phyloP scores from a whole-genome alignment of 2,888 invertebrate genomes.

The Nomada ruficornis region DNA sequence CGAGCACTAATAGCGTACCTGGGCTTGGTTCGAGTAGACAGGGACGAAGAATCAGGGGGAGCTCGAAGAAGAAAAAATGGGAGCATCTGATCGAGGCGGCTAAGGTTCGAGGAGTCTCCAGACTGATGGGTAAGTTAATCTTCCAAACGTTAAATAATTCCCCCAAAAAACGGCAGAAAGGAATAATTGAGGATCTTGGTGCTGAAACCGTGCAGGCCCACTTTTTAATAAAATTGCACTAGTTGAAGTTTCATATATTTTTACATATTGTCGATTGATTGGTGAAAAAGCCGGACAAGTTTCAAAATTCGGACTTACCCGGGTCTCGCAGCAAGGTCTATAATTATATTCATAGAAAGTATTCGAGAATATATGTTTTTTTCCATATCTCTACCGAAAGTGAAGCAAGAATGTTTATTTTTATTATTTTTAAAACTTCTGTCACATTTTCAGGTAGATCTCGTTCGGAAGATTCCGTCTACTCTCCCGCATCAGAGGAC shows the following conservation, averaged over 20 bases:
- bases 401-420: not conserved
- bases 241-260: no score
- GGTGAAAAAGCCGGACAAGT: no score
- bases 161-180: no score
- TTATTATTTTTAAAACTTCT: not conserved
- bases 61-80: constrained; percentile 91
- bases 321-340: no score
- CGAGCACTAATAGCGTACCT: constrained; percentile 81
- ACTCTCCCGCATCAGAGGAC: constrained; percentile 88
- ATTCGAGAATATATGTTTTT: no score
- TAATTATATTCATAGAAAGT: no score
- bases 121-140: constrained; percentile 88
- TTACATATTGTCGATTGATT: no score
- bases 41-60: constrained; percentile 70
- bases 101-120: constrained; percentile 90
- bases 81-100: constrained; percentile 95
- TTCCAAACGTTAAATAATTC: not conserved
- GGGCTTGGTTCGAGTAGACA: constrained; percentile 75
- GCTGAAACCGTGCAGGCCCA: no score
- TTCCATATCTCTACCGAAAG: no score
- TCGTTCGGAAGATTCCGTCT: constrained; percentile 94
- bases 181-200: no score
- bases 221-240: no score
- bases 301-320: no score
- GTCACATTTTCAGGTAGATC: constrained; percentile 80